Percentiles rank a stretch among this genome's conserved stretches.
Conservation (phyloP, 2,888 invertebrate species). For the Cephus nigrinus region DNA sequence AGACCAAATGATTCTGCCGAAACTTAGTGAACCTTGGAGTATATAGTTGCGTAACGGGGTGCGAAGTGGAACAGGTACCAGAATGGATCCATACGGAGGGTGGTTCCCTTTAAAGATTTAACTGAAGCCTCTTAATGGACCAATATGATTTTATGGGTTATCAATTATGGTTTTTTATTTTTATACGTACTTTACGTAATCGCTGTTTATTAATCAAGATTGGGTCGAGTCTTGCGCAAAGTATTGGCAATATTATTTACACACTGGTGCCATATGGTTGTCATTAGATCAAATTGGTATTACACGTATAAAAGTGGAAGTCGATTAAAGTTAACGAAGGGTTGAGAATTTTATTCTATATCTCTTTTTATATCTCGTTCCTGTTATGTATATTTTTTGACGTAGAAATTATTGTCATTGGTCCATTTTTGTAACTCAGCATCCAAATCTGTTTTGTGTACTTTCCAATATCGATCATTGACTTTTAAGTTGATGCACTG, state of each 20-base stretch:
- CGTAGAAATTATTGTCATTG: not conserved
- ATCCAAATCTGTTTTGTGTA: not conserved
- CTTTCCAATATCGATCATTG: not conserved
- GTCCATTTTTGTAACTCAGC: not conserved
- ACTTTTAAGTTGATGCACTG: not conserved
- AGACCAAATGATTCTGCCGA: slow-evolving; percentile 5
- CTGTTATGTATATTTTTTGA: not conserved
- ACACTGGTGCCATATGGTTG: too few species aligned
- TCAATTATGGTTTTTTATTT: not conserved
- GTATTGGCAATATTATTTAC: too few species aligned
- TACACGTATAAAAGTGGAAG: slow-evolving; percentile 13
- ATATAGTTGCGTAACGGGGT: not conserved
- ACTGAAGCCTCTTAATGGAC: not conserved
- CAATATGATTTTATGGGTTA: not conserved
- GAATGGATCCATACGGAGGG: not conserved
- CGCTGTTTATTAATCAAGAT: not conserved
- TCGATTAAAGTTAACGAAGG: slow-evolving; percentile 16
- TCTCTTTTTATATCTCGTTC: slow-evolving; percentile 1
- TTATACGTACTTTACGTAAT: not conserved
- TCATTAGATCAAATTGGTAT: not conserved
- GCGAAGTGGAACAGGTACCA: slow-evolving; percentile 3
- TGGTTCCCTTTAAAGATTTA: not conserved
- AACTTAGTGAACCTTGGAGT: not conserved
- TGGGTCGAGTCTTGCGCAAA: not conserved
- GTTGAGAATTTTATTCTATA: slow-evolving; percentile 6